These are phyloP conservation scores for Palythoa caribaeorum DNA, from an alignment of 92 coral and sea anemone species.

Conservation along the genomic window DNA sequence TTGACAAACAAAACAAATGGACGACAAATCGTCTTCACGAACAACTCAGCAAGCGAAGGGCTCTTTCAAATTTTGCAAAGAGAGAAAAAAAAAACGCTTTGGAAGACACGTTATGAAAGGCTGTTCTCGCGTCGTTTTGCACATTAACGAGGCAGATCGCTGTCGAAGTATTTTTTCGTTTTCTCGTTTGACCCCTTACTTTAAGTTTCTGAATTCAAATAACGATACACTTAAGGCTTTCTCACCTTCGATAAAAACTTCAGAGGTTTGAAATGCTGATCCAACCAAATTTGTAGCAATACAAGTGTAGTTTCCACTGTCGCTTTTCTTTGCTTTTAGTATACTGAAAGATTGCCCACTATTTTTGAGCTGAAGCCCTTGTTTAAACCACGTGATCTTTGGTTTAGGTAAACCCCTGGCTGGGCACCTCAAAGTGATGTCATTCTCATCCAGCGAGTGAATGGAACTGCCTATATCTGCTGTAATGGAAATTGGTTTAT, in stretches of 20 bases:
- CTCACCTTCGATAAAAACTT: slow-evolving; percentile 74
- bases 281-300: slow-evolving; percentile 75
- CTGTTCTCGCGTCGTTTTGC: too few species aligned
- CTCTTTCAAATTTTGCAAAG: too few species aligned
- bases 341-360: slow-evolving; percentile 51
- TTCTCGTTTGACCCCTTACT: too few species aligned
- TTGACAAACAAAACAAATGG: too few species aligned
- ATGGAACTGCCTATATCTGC: slow-evolving; percentile 74
- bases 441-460: slow-evolving; percentile 73
- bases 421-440: slow-evolving; percentile 70
- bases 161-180: too few species aligned
- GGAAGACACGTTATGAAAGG: too few species aligned
- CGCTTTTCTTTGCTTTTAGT: slow-evolving; percentile 46
- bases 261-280: slow-evolving; percentile 62
- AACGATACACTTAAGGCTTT: too few species aligned
- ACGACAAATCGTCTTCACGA: too few species aligned
- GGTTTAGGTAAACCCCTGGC: slow-evolving; percentile 87
- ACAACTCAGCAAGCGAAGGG: too few species aligned
- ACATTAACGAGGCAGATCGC: too few species aligned
- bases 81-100: too few species aligned
- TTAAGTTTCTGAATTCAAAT: too few species aligned
- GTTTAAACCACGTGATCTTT: slow-evolving; percentile 76
- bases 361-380: slow-evolving; percentile 60
- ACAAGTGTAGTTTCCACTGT: slow-evolving; percentile 84
- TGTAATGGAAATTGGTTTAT: slow-evolving; percentile 59